These are phyloP conservation scores for Lepidocolaptes lacrymiger DNA, from an alignment of 2,797 vertebrate genomes.

Conservation along the genomic window DNA sequence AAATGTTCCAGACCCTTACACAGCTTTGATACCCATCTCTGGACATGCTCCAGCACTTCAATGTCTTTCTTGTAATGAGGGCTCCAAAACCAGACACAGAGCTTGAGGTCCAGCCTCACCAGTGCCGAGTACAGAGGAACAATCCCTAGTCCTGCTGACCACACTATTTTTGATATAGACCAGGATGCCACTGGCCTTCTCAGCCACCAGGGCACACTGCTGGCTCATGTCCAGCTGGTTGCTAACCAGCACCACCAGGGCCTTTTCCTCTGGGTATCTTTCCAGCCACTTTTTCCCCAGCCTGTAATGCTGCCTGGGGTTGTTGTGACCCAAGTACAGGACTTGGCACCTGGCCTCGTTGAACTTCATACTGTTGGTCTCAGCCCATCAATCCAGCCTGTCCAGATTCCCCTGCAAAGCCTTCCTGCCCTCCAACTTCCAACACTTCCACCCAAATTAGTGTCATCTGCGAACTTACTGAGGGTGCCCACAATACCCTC, in stretches of 20 bases:
- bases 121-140: background rate
- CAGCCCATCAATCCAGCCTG: background rate
- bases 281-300: background rate
- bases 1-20: background rate
- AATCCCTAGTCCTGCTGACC: background rate
- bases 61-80: background rate
- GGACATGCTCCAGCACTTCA: background rate
- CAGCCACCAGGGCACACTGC: background rate
- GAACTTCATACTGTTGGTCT: background rate
- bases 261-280: background rate
- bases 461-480: background rate
- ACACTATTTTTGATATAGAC: background rate
- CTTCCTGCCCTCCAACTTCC: background rate
- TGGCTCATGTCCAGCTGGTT: background rate
- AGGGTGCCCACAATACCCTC: background rate
- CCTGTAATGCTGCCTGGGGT: background rate
- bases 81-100: background rate
- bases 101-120: background rate
- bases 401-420: background rate
- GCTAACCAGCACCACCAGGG: background rate
- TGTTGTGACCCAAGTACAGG: background rate
- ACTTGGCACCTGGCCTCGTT: too few relatives aligned
- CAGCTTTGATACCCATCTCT: background rate
- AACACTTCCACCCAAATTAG: background rate
- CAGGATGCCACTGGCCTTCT: background rate